Base-by-base conservation (phyloP, 1,140 invertebrate species). In the Neelides sp. region DNA sequence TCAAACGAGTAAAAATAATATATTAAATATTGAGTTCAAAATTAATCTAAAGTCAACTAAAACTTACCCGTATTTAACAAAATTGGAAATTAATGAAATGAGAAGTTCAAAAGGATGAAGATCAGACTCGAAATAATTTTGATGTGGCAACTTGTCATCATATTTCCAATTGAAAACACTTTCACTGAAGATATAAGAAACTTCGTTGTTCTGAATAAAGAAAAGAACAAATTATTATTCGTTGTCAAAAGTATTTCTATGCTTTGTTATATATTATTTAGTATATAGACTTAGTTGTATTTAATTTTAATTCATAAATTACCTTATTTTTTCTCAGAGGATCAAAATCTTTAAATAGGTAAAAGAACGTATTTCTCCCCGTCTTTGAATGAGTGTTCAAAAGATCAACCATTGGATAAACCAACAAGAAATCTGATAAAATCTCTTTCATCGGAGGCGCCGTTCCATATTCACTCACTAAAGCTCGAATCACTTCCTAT, bases 331-430 rank as follows among this genome's bases (percentile, higher is more conserved):
- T 52, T 15, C 48, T 15, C 1, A 57, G 49, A 19, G 58, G 58
- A 40, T 60, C 52, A 41, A 42, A 57, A 24, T 60, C 52, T 19
- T 56, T 60, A 26, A 55, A 57, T 1, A 60, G 51, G 34, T 60
- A 60, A 37, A 60, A 60, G 37, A 57, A 60, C 26, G 58, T 54
- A 12, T 60, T 60, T 23, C 47, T 55, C 20, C 48, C 48, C n/a
- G 58, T 51, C 23, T 40, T 15, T 26, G 58, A 51, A 48, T 60
- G 58, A n/a, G 40, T n/a, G 24, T 57, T 57, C 10, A 60, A 30
- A 13, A 60, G 30, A 10, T 54, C 36, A n/a, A 51, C 46, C 40
- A 51, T 50, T 1, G 58, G 58, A 13, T 51, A 41, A 3, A 60
- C 52, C n/a, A 56, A n/a, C 3, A 60, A 22, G 36, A 57, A 60